Conservation (phyloP, 2,797 vertebrate genomes). For the Dipus sagitta region DNA sequence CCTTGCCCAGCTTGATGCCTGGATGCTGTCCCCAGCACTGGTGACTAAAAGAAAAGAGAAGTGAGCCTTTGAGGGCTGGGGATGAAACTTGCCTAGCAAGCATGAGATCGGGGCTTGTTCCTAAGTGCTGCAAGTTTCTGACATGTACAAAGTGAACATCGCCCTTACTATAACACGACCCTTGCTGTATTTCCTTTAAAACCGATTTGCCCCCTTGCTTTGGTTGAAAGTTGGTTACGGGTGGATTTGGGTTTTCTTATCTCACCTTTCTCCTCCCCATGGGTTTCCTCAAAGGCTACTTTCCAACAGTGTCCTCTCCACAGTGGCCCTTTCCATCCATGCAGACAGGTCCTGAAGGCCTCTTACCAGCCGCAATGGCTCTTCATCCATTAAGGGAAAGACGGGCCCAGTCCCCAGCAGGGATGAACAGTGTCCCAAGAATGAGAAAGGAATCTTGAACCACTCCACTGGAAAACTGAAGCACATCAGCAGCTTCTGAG, state of each 20-base stretch:
- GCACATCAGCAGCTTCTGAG: background rate
- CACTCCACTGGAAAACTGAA: slow-evolving; percentile 74
- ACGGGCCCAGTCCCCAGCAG: slow-evolving; percentile 78
- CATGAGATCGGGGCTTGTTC: background rate
- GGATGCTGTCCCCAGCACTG: background rate
- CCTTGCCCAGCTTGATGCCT: background rate
- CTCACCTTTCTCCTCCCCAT: slow-evolving; percentile 25
- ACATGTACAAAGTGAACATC: background rate
- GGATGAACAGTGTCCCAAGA: slow-evolving; percentile 77
- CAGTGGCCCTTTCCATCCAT: slow-evolving; percentile 87
- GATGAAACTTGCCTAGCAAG: background rate
- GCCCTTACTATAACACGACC: background rate
- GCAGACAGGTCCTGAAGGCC: slow-evolving; percentile 88
- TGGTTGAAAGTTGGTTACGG: background rate
- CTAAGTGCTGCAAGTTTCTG: background rate
- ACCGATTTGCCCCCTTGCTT: background rate
- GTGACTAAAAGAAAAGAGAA: background rate
- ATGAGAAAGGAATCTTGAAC: slow-evolving; percentile 71
- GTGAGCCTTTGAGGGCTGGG: background rate
- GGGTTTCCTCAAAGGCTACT: slow-evolving; percentile 92
- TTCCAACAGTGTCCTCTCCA: slow-evolving; percentile 88
- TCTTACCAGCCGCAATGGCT: slow-evolving; percentile 89
- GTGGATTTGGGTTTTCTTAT: background rate
- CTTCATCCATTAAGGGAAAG: slow-evolving; percentile 87
- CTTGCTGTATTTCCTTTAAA: background rate